Evolutionary conservation across 1,140 invertebrate genomes (phyloP).

Genomic region (Alviniconcha marisindica): DNA sequence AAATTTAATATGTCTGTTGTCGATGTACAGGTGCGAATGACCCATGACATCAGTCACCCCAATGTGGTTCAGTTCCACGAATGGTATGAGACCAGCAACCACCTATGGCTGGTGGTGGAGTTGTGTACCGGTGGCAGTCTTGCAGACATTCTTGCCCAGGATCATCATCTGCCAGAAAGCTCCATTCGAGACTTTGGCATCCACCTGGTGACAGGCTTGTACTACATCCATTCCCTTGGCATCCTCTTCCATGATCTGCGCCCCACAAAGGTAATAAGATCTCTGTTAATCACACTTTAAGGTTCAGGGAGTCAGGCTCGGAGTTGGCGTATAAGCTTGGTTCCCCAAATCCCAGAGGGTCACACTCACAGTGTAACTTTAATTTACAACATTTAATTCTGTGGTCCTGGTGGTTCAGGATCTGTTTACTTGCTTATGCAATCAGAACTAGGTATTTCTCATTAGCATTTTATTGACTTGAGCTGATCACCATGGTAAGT

Average conservation of each 20-base stretch:
- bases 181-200: conserved; percentile 73
- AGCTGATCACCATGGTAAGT: too few species aligned
- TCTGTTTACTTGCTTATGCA: too few species aligned
- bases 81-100: conserved; percentile 77
- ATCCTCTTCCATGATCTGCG: conserved; percentile 74
- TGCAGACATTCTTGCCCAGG: conserved; percentile 70
- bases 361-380: too few species aligned
- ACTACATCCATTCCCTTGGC: conserved; percentile 75
- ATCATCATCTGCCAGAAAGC: conserved; percentile 73
- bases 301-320: too few species aligned
- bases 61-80: conserved; percentile 76
- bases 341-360: too few species aligned
- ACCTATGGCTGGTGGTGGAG: conserved; percentile 76
- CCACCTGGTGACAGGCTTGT: conserved; percentile 72
- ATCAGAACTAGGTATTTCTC: too few species aligned
- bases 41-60: conserved; percentile 73
- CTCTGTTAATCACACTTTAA: too few species aligned
- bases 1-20: too few species aligned
- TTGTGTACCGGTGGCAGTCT: conserved; percentile 76
- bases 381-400: too few species aligned
- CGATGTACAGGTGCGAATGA: conserved; percentile 73
- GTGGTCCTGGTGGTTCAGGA: too few species aligned
- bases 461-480: too few species aligned
- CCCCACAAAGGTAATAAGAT: conserved; percentile 74
- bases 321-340: too few species aligned